Base-by-base conservation (phyloP, 1,140 invertebrate species). In the Calephelis virginiensis region DNA sequence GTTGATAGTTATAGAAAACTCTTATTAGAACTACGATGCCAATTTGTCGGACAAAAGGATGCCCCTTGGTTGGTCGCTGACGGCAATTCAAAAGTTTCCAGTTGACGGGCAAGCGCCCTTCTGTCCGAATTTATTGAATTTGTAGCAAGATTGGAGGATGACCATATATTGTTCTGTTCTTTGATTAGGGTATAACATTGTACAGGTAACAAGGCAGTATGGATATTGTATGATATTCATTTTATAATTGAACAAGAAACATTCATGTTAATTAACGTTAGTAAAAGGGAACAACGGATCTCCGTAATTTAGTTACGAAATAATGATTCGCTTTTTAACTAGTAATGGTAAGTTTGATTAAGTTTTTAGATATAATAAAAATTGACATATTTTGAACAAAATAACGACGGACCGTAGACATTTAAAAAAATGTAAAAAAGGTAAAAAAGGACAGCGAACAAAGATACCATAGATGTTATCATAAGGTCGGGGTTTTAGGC, bases 11-110 rank as follows among this genome's bases (percentile, higher is more conserved):
- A 71, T 70, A 79, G 79, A 80, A 81, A 80, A 75, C 77, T 85
- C 80, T 87, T 88, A 87, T 87, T 87, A 84, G 70, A 73, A 69
- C 77, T 82, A 75, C 77, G 76, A 82, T 85, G 81, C 85, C 83
- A 87, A 90, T 90, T 89, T 90, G 61, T 76, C 73, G 81, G 82
- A 90, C 87, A 90, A 90, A 87, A 84, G 85, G 80, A 78, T 77
- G 75, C 78, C 81, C 78, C 78, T 79, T 66, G 75, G 76, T 79
- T 66, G 75, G 76, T 70, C 73, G 74, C 82, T 82, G 82, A 76
- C 73, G 81, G 82, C 82, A 70, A 81, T 85, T 87, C 80, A 81
- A 85, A 88, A 88, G 84, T 90, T 90, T 85, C 80, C 80, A 81
- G 72, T 67, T 80, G 83, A 83, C 75, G 71, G 76, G 61, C 68